A percentile compares a stretch with the other conserved stretches of the same genome.
These are phyloP conservation scores for Sylvia borin DNA, from an alignment of 2,797 vertebrate genomes.

Conservation along the genomic window DNA sequence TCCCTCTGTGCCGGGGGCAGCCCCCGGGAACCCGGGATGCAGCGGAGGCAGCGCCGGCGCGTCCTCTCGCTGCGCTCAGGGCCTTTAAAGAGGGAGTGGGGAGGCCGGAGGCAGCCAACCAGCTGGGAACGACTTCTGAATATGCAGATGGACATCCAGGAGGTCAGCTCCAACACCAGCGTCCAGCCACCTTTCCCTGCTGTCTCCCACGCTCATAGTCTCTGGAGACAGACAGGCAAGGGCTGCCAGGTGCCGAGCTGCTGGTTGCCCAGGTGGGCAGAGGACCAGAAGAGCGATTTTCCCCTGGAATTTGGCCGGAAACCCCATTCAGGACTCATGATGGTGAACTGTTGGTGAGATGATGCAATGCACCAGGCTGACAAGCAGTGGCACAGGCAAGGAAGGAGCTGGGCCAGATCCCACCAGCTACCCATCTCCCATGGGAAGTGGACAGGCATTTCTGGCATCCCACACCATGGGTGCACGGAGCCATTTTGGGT, in stretches of 20 bases:
- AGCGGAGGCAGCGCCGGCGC: not conserved
- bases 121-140: constrained; percentile 68
- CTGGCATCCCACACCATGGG: accelerated
- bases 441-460: not conserved
- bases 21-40: not conserved
- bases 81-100: constrained; percentile 55
- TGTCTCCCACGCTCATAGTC: accelerated
- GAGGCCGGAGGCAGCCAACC: constrained; percentile 67
- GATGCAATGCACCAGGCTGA: not conserved
- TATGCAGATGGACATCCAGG: constrained; percentile 69
- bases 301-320: not conserved
- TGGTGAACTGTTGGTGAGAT: not conserved
- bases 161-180: constrained; percentile 23
- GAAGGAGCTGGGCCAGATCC: not conserved
- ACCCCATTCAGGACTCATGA: not conserved
- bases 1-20: not conserved
- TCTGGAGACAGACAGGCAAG: not conserved
- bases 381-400: not conserved
- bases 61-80: not conserved
- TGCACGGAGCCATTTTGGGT: accelerated
- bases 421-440: not conserved
- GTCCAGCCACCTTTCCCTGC: not conserved
- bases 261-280: not conserved
- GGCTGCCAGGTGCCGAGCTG: accelerated
- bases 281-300: not conserved